These are phyloP conservation scores for Tridacna gigas DNA, from an alignment of 2,888 invertebrate species.

Conservation along the genomic window DNA sequence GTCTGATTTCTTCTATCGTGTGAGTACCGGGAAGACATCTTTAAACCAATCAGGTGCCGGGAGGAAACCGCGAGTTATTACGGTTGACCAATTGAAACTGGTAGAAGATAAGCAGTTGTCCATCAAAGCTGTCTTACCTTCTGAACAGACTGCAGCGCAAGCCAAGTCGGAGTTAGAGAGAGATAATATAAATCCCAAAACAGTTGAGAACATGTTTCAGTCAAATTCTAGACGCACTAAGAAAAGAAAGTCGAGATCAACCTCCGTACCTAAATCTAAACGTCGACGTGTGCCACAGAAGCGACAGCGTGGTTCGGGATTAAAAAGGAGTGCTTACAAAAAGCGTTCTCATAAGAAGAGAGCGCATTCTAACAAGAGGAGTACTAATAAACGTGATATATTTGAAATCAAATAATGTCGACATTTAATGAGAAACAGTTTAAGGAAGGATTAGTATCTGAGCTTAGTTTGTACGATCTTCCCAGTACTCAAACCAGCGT, in stretches of 20 bases:
- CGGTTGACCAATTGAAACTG: constrained; percentile 29
- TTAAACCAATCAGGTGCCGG: constrained; percentile 45
- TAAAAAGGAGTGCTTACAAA: constrained; percentile 8
- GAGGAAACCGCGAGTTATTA: constrained; percentile 30
- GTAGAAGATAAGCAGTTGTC: constrained; percentile 23
- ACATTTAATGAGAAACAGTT: constrained; percentile 19
- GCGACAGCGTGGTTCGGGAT: constrained; percentile 8
- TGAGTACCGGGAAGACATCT: constrained; percentile 35
- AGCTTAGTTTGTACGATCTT: constrained; percentile 23
- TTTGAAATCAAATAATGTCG: constrained; percentile 24
- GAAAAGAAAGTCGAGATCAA: constrained; percentile 9
- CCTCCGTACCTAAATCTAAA: background rate
- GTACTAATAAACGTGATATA: constrained; percentile 17
- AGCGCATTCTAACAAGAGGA: constrained; percentile 16
- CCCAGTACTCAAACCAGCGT: constrained; percentile 27
- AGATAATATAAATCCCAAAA: constrained; percentile 47
- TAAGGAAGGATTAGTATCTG: constrained; percentile 19
- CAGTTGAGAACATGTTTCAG: constrained; percentile 35
- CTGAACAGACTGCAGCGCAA: constrained; percentile 50
- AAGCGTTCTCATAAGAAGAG: background rate
- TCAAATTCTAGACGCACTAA: background rate
- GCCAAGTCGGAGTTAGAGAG: constrained; percentile 50
- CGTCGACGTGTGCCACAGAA: constrained; percentile 4
- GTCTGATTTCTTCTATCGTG: constrained; percentile 51
- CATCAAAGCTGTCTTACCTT: constrained; percentile 51